phyloP scores from a whole-genome alignment of 2,888 invertebrate species.

The Gymnosoma rotundatum region DNA sequence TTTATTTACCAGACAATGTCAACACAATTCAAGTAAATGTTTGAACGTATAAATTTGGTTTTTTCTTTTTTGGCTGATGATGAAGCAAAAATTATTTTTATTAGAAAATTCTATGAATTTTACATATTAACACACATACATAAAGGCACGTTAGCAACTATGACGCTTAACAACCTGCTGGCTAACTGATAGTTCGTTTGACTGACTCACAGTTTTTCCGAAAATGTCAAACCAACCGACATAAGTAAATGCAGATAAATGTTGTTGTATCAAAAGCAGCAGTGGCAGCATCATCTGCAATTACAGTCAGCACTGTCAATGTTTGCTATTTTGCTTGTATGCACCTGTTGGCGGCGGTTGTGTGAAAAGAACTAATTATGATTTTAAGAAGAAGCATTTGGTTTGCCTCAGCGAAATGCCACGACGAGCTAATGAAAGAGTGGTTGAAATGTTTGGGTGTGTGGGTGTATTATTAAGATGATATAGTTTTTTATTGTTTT shows the following conservation, averaged over 20 bases:
- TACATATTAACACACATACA: constrained; percentile 13
- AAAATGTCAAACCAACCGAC: constrained; percentile 11
- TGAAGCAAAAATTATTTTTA: constrained; percentile 52
- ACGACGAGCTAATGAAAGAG: constrained; percentile 24
- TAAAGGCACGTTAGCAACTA: not conserved
- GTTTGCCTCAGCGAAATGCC: constrained; percentile 24
- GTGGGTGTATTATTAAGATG: not conserved
- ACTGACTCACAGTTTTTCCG: not conserved
- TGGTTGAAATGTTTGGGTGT: constrained; percentile 1
- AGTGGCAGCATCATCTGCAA: constrained; percentile 16
- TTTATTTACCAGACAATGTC: constrained; percentile 50
- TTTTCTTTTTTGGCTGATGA: constrained; percentile 25
- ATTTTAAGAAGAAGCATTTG: constrained; percentile 27
- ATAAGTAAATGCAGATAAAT: constrained; percentile 19
- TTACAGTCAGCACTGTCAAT: constrained; percentile 40
- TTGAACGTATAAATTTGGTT: constrained; percentile 10
- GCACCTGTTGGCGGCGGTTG: constrained; percentile 37
- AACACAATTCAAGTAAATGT: constrained; percentile 59
- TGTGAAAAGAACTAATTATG: constrained; percentile 33
- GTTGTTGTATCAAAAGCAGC: not conserved
- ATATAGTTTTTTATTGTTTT: too few relatives aligned
- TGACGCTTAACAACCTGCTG: constrained; percentile 41
- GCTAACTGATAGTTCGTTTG: constrained; percentile 5
- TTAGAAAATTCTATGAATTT: constrained; percentile 53
- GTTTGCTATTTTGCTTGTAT: constrained; percentile 49